phyloP scores from a whole-genome alignment of 1,140 invertebrate genomes.

The Drosophila orosa region DNA sequence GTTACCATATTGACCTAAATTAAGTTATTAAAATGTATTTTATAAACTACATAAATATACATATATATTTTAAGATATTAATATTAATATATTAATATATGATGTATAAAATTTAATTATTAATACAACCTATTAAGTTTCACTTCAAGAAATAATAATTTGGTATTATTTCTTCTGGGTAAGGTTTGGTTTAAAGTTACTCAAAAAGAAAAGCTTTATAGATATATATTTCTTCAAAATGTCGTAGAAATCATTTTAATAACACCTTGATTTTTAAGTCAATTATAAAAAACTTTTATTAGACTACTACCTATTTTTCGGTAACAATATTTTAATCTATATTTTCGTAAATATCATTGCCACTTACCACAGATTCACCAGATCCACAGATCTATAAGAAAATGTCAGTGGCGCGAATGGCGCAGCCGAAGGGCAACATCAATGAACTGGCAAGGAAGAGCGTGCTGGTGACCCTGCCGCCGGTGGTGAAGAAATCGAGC shows the following conservation, averaged over 20 bases:
- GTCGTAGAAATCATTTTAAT: not conserved
- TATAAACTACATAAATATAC: no score
- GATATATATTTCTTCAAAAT: not conserved
- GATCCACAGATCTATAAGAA: not conserved
- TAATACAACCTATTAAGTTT: no score
- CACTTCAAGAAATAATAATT: no score
- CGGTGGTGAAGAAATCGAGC: conserved; percentile 62
- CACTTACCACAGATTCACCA: not conserved
- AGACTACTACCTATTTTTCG: conserved; percentile 6
- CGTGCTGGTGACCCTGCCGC: conserved; percentile 41
- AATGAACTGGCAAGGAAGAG: conserved; percentile 39
- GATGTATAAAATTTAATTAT: no score
- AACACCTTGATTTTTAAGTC: conserved; percentile 9
- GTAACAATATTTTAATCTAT: not conserved
- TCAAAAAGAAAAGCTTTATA: not conserved
- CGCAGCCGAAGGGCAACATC: conserved; percentile 14
- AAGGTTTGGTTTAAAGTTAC: not conserved
- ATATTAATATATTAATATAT: no score
- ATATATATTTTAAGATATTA: no score
- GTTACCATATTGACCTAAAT: no score
- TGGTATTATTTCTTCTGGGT: not conserved
- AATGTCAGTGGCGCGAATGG: conserved; percentile 43
- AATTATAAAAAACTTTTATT: conserved; percentile 5
- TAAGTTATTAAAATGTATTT: no score
- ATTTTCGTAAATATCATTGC: not conserved